phyloP scores from a whole-genome alignment of 2,797 vertebrate genomes.

The Pygocentrus nattereri region DNA sequence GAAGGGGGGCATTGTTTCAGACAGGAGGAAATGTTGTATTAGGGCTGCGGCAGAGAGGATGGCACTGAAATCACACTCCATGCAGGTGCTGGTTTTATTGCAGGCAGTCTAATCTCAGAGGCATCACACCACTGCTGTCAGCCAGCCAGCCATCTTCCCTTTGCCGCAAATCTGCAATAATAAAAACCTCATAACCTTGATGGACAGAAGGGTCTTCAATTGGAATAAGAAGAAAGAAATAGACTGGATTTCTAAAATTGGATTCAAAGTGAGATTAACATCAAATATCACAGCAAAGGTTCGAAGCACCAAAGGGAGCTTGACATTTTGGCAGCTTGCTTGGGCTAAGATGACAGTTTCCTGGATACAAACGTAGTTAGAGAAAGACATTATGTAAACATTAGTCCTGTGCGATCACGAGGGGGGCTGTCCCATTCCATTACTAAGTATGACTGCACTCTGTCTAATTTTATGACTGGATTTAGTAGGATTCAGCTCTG shows the following conservation, averaged over 20 bases:
- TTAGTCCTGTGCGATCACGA: conserved; percentile 17
- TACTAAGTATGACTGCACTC: neutral
- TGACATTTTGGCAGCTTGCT: conserved; percentile 49
- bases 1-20: neutral
- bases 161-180: conserved; percentile 61
- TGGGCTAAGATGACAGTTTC: conserved; percentile 45
- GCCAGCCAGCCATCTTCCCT: conserved; percentile 51
- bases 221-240: conserved; percentile 48
- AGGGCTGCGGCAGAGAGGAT: neutral
- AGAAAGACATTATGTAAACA: conserved; percentile 45
- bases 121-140: conserved; percentile 65
- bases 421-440: neutral
- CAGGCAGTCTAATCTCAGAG: conserved; percentile 67
- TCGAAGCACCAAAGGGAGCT: conserved; percentile 29
- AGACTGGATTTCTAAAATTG: conserved; percentile 50
- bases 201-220: conserved; percentile 47
- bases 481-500: conserved; percentile 4
- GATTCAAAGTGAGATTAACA: conserved; percentile 53
- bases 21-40: conserved; percentile 32
- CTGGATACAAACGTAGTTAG: conserved; percentile 26
- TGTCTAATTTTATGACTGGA: neutral
- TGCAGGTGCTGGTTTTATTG: conserved; percentile 69
- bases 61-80: conserved; percentile 52
- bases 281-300: conserved; percentile 49
- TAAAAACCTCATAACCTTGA: conserved; percentile 51